Evolutionary conservation across 2,888 invertebrate species (phyloP), one percentile per base, ranked within the genome.

Genomic region (Microdon myrmicae): DNA sequence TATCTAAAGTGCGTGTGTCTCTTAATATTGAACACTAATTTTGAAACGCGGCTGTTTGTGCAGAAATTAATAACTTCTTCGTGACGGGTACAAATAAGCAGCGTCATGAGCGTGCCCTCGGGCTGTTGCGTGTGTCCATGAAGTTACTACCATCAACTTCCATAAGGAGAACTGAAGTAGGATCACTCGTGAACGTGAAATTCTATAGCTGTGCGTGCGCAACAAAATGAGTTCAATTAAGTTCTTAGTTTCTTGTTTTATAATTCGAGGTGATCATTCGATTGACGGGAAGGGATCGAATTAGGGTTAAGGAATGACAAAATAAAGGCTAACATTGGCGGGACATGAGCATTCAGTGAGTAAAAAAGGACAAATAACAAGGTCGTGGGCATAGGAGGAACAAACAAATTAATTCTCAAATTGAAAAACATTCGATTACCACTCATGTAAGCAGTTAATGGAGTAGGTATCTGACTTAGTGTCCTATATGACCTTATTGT

Each of bases 11-110:
- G 31, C 32, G 37, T 5, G 12, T n/a, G n/a, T n/a, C n/a, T n/a
- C n/a, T 10, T 20, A 10, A 7, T 19, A 3, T 10, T 9, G 7
- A 25, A 23, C 19, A 17, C 38, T 28, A 43, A 49, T 39, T 47
- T 37, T 43, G 51, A 53, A 64, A 58, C 58, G n/a, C n/a, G 64
- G 51, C 64, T 64, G 56, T 64, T 56, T 53, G 51, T 64, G 41
- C 47, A 53, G 53, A 64, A 64, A 64, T 64, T 64, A 64, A 64
- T 64, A 64, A 64, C 64, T 58, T 51, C 58, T 58, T 53, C 51
- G 51, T 64, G 64, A 64, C 64, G 58, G 45, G 58, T 58, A 64
- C 64, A 64, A 64, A 64, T 64, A 64, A 58, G 45, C 58, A 64
- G 51, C 51, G 58, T 64, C 61, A 64, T 56, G 61, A 64, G 45